Base-by-base conservation (phyloP, 2,888 invertebrate species). In the Lordiphosa fenestrarum region DNA sequence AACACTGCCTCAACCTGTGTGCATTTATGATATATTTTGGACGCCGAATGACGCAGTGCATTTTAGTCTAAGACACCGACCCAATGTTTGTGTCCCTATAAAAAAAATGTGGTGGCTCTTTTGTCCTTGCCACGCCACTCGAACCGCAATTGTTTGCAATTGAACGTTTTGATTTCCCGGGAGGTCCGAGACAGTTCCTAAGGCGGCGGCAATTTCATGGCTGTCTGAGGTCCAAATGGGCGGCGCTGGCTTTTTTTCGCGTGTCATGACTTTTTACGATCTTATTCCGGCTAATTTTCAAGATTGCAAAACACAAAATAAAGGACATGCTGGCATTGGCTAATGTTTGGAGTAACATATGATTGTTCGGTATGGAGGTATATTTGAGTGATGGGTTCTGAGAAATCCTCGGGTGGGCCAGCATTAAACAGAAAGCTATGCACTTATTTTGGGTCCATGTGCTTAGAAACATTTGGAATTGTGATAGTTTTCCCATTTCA, bases 241-340 rank as follows among this genome's bases (percentile, higher is more conserved):
- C 81, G 81, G 71, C 65, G 62, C 60, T 71, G 51, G 75, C 69
- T 76, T 78, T 63, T 71, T 76, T 80, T 59, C 73, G 80, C 80
- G 73, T 80, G 78, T 80, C 80, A 80, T 69, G 53, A 63, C 37
- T 73, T 76, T 83, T 80, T 80, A 80, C 80, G 80, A 80, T 80
- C 80, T 80, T 76, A 80, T 78, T 78, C 82, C 77, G 52, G 65
- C 72, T 78, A 81, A 78, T 78, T 64, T 76, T 71, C 71, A 73
- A 63, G 37, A 7, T 40, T 49, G 19, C 46, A 46, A 40, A 40
- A 47, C 47, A 47, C 46, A 42, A 19, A 44, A 9, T 53, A 41
- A 52, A 15, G 30, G 30, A 38, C 25, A 42, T 25, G 4, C 4
- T n/a, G n/a, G n/a, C n/a, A n/a, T n/a, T n/a, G n/a, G n/a, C n/a